Evolutionary conservation across 2,888 invertebrate species (phyloP), one percentile per base, ranked within the genome.

Genomic region (Drosophila meridiana): DNA sequence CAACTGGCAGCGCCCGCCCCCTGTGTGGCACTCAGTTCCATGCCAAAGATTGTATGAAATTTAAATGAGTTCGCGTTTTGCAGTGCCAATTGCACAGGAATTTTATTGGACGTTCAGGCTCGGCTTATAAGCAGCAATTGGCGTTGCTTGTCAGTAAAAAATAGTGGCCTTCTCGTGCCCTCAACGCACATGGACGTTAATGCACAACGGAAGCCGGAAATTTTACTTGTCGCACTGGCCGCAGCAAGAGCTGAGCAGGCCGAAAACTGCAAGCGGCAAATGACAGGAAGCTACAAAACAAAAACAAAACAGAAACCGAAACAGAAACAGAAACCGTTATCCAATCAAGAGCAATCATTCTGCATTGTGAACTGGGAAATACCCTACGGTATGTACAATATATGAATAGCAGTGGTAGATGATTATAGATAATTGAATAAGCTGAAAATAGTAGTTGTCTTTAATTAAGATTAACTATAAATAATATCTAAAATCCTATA

Each of bases 201-300:
- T 86, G 75, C 76, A 72, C 65, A 82, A 50, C 89, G 89, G 89
- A 80, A 80, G 34, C 83, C 87, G 87, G 90, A 90, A 81, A 77
- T 73, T 73, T 70, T 69, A 63, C 66, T 76, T 74, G 81, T 76
- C 71, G 83, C 81, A 73, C 72, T 59, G 38, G 7, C 63, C 53
- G 56, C 69, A 42, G 45, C 66, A 64, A 66, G 72, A 76, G 73
- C 62, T 60, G 38, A 62, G 57, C 57, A 58, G 43, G 38, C 59
- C 48, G 42, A 71, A 75, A 80, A 89, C 56, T 87, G 80, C 74
- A 87, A 70, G 67, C 82, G 65, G 63, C 80, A 78, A 77, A 72
- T 73, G 76, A 55, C 70, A 76, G 74, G 66, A 82, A 75, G 55
- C 52, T 63, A 58, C 59, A 58, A 53, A 60, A 9, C 45, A 45